phyloP scores from a whole-genome alignment of 2,113 vertebrate species.

The Ptilonorhynchus violaceus region DNA sequence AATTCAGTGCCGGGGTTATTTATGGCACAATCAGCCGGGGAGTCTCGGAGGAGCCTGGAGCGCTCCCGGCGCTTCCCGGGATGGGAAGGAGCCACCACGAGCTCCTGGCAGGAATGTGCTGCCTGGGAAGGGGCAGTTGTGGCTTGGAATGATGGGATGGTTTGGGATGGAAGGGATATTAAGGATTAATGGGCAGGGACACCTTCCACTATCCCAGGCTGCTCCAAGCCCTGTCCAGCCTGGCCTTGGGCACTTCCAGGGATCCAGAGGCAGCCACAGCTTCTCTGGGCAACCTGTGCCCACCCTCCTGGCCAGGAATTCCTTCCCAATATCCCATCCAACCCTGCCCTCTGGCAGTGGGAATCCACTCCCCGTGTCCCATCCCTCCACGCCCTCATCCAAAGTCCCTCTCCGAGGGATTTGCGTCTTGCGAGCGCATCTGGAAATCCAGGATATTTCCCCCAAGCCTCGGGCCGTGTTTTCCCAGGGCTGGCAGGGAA shows the following conservation, averaged over 20 bases:
- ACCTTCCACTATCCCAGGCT: rapidly evolving
- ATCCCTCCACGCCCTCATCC: neutral
- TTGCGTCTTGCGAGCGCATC: too few relatives aligned
- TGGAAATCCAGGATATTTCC: neutral
- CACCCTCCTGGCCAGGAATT: neutral
- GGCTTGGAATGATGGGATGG: neutral
- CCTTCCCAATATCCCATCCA: neutral
- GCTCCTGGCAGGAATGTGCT: neutral
- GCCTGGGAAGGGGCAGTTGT: rapidly evolving
- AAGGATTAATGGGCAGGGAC: neutral
- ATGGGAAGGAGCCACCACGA: neutral
- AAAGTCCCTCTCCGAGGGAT: neutral
- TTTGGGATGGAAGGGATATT: neutral
- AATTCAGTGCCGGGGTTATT: neutral
- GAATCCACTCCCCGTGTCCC: neutral
- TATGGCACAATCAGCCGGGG: neutral
- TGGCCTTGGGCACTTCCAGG: neutral
- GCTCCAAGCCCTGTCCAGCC: neutral
- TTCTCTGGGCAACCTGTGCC: neutral
- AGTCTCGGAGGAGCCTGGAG: neutral
- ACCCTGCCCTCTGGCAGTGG: neutral
- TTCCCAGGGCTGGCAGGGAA: neutral
- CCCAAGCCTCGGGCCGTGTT: neutral
- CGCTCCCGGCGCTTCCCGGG: neutral
- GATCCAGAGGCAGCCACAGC: neutral